phyloP scores from a whole-genome alignment of 2,797 vertebrate species.

The Potorous gilbertii region DNA sequence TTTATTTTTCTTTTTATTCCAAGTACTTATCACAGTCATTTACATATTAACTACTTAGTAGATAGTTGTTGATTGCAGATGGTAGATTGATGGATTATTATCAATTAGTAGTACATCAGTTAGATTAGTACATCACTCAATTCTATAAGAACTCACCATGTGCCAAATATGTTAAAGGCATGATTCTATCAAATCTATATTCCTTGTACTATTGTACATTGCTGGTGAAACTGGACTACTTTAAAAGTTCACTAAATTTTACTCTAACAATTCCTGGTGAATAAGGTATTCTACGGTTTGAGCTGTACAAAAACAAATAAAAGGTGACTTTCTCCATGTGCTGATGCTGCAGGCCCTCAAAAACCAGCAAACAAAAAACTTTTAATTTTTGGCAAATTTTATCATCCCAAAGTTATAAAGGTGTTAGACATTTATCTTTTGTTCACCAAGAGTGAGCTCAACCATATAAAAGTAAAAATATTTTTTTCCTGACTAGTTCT shows the following conservation, averaged over 20 bases:
- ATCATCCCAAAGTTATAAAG: neutral
- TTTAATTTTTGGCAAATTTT: neutral
- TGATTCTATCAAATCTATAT: neutral
- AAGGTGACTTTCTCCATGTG: neutral
- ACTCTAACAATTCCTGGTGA: neutral
- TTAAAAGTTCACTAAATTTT: neutral
- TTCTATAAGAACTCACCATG: neutral
- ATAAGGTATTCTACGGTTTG: neutral
- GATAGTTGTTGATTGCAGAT: neutral
- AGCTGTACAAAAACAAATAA: neutral
- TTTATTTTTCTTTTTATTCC: neutral
- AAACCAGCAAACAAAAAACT: neutral
- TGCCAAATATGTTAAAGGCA: neutral
- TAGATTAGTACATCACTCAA: neutral
- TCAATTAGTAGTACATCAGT: too few relatives aligned
- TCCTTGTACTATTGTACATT: neutral
- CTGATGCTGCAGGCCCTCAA: neutral
- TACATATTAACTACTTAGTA: neutral
- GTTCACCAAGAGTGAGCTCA: neutral
- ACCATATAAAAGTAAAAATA: neutral
- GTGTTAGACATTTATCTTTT: neutral
- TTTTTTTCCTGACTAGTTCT: neutral
- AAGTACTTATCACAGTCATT: neutral
- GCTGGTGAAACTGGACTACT: neutral
- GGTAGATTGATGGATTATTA: too few relatives aligned